A percentile compares a stretch with the other conserved stretches of the same genome.
phyloP scores from a whole-genome alignment of 2,797 vertebrate genomes.

The Arremon brunneinucha region DNA sequence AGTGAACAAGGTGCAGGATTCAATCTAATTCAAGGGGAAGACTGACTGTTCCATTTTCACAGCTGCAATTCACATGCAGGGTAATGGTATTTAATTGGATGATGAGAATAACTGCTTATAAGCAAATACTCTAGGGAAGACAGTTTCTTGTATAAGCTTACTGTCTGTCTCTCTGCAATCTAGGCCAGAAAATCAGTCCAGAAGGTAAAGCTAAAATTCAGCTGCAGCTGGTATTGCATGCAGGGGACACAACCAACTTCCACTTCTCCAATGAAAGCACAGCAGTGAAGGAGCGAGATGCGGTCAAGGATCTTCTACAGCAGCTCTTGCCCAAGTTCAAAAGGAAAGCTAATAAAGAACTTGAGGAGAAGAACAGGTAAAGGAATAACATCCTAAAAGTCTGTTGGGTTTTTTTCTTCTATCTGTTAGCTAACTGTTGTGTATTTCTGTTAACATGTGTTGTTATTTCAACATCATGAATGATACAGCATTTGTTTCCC shows the following conservation, averaged over 20 bases:
- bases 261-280: constrained; percentile 95
- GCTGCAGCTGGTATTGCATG: constrained; percentile 94
- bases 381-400: background rate
- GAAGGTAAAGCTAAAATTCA: constrained; percentile 99
- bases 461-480: background rate
- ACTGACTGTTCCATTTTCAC: background rate
- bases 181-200: constrained; percentile 99
- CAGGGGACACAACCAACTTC: constrained; percentile 94
- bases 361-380: constrained; percentile 98
- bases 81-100: constrained; percentile 13
- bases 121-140: background rate
- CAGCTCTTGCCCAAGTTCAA: constrained; percentile 97
- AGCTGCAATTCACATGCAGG: background rate
- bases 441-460: background rate
- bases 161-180: constrained; percentile 48
- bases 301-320: constrained; percentile 95
- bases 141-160: constrained; percentile 27
- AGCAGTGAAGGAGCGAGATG: constrained; percentile 91
- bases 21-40: background rate
- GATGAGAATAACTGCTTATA: background rate
- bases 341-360: constrained; percentile 97
- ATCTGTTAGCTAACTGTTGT: background rate
- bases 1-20: background rate
- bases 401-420: background rate
- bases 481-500: background rate